phyloP scores from a whole-genome alignment of 2,797 vertebrate species.

The Aplochiton taeniatus region DNA sequence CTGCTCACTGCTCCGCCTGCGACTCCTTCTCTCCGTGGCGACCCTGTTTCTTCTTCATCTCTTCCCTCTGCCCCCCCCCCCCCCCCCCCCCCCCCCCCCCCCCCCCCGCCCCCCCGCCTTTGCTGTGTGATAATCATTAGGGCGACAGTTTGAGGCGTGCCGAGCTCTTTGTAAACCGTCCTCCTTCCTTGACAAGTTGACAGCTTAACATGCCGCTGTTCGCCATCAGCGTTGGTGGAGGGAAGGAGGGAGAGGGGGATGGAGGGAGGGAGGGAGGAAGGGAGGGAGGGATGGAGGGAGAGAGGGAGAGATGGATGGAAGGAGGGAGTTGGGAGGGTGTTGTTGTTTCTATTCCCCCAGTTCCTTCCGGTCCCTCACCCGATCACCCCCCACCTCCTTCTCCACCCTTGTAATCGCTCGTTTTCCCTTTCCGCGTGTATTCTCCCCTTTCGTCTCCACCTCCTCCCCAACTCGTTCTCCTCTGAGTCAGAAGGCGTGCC shows the following conservation, averaged over 20 bases:
- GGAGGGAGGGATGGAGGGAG: slow-evolving; percentile 20
- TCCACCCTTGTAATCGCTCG: too few species aligned
- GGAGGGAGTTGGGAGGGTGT: not conserved
- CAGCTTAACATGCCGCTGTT: slow-evolving; percentile 34
- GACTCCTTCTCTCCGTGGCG: not conserved
- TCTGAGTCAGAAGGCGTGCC: not conserved
- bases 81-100: not conserved
- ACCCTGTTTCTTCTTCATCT: not conserved
- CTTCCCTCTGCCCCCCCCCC: slow-evolving; percentile 12
- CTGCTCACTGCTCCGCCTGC: not conserved
- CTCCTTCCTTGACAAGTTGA: slow-evolving; percentile 44
- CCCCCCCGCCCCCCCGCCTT: not conserved
- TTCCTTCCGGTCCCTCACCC: too few species aligned
- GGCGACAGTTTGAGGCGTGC: slow-evolving; percentile 12
- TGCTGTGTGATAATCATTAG: slow-evolving; percentile 31
- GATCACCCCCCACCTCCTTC: too few species aligned
- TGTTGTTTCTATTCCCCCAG: not conserved
- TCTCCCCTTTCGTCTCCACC: too few species aligned
- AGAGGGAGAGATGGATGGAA: not conserved
- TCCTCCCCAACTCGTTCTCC: not conserved
- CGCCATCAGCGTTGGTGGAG: slow-evolving; percentile 24
- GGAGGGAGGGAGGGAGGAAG: not conserved
- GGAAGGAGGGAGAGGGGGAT: slow-evolving; percentile 9
- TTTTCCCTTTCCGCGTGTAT: too few species aligned
- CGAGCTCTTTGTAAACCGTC: slow-evolving; percentile 40